Conservation (phyloP, 2,888 invertebrate species). For the Ypsolopha scabrella region DNA sequence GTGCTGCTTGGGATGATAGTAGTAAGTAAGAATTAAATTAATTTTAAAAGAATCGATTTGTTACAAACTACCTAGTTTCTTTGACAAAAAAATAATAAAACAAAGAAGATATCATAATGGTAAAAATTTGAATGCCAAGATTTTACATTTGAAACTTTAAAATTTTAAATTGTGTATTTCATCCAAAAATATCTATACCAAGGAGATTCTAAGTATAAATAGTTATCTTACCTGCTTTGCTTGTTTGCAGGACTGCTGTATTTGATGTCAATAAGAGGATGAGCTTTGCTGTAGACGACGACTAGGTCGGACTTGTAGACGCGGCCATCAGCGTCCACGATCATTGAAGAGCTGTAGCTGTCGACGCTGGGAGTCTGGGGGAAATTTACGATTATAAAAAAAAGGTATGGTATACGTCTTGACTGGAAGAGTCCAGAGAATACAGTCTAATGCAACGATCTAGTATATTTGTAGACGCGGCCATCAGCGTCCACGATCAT, state of each 20-base stretch:
- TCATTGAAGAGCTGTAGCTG: conserved; percentile 36
- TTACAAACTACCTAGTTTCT: too few species aligned
- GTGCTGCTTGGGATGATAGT: background rate
- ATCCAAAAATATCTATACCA: too few species aligned
- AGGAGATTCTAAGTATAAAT: background rate
- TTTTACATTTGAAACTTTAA: too few species aligned
- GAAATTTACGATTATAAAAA: background rate
- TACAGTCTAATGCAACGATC: background rate
- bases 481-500: conserved; percentile 66
- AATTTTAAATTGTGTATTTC: too few species aligned
- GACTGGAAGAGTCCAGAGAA: background rate
- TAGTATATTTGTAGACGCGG: conserved; percentile 70
- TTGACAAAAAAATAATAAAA: too few species aligned
- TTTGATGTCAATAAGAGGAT: conserved; percentile 69
- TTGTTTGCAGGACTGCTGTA: conserved; percentile 61
- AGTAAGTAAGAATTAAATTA: background rate
- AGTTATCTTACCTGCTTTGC: conserved; percentile 41
- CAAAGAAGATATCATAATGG: background rate
- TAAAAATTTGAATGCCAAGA: background rate
- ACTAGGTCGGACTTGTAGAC: conserved; percentile 68
- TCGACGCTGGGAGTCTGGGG: conserved; percentile 44
- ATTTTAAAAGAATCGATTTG: background rate
- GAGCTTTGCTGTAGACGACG: conserved; percentile 61
- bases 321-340: conserved; percentile 67
- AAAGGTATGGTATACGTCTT: background rate